A percentile compares a stretch with the other conserved stretches of the same genome.
phyloP scores from a whole-genome alignment of 1,140 invertebrate species.

The Drosophila subobscura region DNA sequence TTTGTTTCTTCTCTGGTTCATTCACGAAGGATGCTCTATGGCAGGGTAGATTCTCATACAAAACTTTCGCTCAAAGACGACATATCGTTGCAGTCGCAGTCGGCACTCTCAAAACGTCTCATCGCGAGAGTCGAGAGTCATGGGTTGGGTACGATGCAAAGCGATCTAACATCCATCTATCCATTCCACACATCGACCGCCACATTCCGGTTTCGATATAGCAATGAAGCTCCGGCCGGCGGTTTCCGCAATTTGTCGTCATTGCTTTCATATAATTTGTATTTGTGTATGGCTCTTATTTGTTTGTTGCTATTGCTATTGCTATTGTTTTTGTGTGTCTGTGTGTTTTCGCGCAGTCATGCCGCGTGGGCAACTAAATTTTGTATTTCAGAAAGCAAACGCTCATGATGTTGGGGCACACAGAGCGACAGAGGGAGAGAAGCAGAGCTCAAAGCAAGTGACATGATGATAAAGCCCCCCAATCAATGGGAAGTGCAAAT shows the following conservation, averaged over 20 bases:
- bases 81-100: constrained; percentile 18
- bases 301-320: background rate
- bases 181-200: no score
- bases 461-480: constrained; percentile 13
- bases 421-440: no score
- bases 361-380: constrained; percentile 49
- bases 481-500: background rate
- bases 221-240: background rate
- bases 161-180: background rate
- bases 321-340: background rate
- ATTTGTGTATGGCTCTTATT: constrained; percentile 28
- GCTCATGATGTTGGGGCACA: background rate
- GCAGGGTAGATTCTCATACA: constrained; percentile 1
- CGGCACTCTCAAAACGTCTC: no score
- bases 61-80: constrained; percentile 40
- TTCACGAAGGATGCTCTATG: background rate
- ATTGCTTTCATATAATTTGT: constrained; percentile 13
- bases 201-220: constrained; percentile 38
- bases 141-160: background rate
- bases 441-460: background rate
- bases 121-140: no score
- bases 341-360: constrained; percentile 59
- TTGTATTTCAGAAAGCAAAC: constrained; percentile 21
- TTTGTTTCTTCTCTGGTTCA: background rate
- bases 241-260: constrained; percentile 32